Base-by-base conservation (phyloP, 2,888 invertebrate species). In the Podabrus alpinus region DNA sequence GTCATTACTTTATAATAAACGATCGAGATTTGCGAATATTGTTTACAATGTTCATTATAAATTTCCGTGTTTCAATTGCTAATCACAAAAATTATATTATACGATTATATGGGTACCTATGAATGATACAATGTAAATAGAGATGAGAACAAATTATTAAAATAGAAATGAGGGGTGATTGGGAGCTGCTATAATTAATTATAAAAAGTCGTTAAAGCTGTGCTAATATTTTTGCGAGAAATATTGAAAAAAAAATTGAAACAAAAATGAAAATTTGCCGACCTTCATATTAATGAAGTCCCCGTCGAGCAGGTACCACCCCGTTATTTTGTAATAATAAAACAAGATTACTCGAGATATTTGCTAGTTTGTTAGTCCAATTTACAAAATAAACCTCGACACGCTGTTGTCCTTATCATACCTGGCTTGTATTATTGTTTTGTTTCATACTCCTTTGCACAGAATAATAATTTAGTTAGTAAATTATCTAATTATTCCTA, bases 331-430 rank as follows among this genome's bases (percentile, higher is more conserved):
- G 45, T 45, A 45, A 45, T 45, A 45, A 45, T 45, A 45, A 21
- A 64, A 19, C 19, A 64, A 17, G 21, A 64, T 64, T 64, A n/a
- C 62, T 64, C 19, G 21, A 64, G 62, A 64, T 64, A 64, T 64
- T 64, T 64, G 19, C 17, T 64, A 19, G 62, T 64, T 64, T 64
- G 62, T 64, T 64, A 21, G 21, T 19, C 62, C 62, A 64, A 64
- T 64, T 64, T 64, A 15, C 62, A 64, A 64, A 64, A 64, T 64
- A 64, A 64, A 64, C 62, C 62, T n/a, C 21, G 19, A 64, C 62
- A 21, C 21, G 62, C 21, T 19, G 62, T 64, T 64, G 62, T 64
- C 62, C 62, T 64, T 64, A 64, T 64, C 62, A 64, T 64, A 64
- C 21, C 62, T 64, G 21, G 45, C 45, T 45, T n/a, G 21, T 64